Conservation (phyloP, 1,140 invertebrate genomes). For the Anoplolepis gracilipes region DNA sequence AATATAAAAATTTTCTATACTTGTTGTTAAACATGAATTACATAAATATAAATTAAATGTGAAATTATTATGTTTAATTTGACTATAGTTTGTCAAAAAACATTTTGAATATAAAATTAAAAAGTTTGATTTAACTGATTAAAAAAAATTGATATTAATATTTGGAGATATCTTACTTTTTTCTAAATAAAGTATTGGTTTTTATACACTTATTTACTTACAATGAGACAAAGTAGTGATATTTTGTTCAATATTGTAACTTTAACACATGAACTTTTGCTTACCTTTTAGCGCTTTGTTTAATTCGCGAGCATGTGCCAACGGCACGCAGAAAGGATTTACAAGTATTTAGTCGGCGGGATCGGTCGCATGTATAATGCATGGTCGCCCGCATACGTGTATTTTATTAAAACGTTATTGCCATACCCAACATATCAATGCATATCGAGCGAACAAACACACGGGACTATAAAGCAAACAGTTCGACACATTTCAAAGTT, state of each 20-base stretch:
- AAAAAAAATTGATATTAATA: slow-evolving; percentile 11
- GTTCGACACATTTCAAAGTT: slow-evolving; percentile 22
- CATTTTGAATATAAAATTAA: neutral
- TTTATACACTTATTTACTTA: neutral
- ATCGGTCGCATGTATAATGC: slow-evolving; percentile 27
- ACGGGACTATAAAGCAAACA: slow-evolving; percentile 50
- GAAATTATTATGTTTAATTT: neutral
- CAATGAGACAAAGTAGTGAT: neutral
- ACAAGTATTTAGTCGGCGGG: slow-evolving; percentile 44
- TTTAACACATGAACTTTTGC: slow-evolving; percentile 49
- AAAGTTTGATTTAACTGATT: too few species aligned
- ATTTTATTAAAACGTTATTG: slow-evolving; percentile 54
- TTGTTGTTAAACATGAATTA: too few species aligned
- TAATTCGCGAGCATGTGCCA: slow-evolving; percentile 51
- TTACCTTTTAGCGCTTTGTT: slow-evolving; percentile 44
- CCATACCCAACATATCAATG: slow-evolving; percentile 12
- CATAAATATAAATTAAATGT: neutral
- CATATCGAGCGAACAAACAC: slow-evolving; percentile 32
- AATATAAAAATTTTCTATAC: neutral
- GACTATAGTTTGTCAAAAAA: neutral
- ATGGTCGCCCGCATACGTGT: slow-evolving; percentile 15
- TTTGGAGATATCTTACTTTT: slow-evolving; percentile 3
- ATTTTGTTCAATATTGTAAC: slow-evolving; percentile 31
- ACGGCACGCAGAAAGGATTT: slow-evolving; percentile 54
- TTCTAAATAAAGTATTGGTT: slow-evolving; percentile 18